Evolutionary conservation across 1,140 invertebrate species (phyloP), one percentile per base, ranked within the genome.

Genomic region (Drosophila malerkotliana): DNA sequence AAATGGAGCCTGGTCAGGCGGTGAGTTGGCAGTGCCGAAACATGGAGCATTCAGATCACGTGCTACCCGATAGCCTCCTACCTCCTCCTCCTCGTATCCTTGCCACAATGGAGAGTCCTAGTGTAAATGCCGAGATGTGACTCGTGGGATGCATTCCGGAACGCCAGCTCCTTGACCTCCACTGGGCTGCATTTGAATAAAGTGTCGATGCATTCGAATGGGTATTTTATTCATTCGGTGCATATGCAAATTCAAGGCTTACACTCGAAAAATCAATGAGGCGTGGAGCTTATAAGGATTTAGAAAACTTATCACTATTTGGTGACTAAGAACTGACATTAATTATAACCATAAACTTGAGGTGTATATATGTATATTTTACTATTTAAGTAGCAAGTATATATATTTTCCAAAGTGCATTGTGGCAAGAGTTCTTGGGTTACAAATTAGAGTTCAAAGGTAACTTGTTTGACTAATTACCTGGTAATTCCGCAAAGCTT

Each of bases 1-100:
- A 85, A 81, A 67, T 67, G 74, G 58, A 55, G 41, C 78, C 72
- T 55, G 51, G 55, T 49, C 68, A 72, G 62, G 14, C 68, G 34
- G 34, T 32, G 32, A 32, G 32, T 32, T 32, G 32, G 32, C 9
- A 32, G 32, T 32, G 32, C 18, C 26, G 34, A 37, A 37, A 12
- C 34, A 37, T 37, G 21, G 41, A 28, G 9, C 24, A 32, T 59
- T 18, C 52, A 55, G n/a, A 61, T 85, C 63, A 77, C 77, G 77
- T 87, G 61, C 45, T 1, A 52, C 18, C 49, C 56, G 32, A 9
- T 37, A 37, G 34, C 34, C 34, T 37, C 34, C 34, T n/a, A 10
- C 34, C 34, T 37, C 34, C 34, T n/a, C 4, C 34, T 37, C 34
- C 34, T 12, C 34, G 34, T 37, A 37, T 37, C 34, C 34, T 37